Evolutionary conservation across 2,113 vertebrate species (phyloP).

Genomic region (Lanius ludovicianus): DNA sequence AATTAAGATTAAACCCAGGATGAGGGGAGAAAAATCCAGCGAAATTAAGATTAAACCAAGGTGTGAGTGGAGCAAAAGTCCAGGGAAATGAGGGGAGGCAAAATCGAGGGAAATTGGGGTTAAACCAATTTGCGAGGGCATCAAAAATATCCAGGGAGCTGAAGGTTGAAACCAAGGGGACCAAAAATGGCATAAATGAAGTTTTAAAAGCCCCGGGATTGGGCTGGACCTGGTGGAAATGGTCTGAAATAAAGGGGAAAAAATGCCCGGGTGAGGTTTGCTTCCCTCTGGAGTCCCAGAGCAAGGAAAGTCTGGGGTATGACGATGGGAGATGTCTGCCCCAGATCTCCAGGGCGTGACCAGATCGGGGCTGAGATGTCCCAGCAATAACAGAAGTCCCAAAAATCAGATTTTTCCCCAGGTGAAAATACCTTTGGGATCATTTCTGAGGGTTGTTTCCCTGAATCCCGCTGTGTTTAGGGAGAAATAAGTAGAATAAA

Average conservation of each 20-base stretch:
- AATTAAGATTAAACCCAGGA: not conserved
- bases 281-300: not conserved
- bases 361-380: not conserved
- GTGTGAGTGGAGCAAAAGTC: not conserved
- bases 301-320: not conserved
- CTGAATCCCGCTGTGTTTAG: fast-evolving
- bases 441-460: fast-evolving
- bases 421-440: fast-evolving
- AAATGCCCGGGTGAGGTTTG: not conserved
- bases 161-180: not conserved
- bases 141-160: not conserved
- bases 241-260: not conserved
- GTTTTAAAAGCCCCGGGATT: fast-evolving
- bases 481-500: not conserved
- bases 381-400: not conserved
- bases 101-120: not conserved
- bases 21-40: not conserved
- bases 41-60: not conserved
- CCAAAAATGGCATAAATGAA: not conserved
- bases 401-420: not conserved
- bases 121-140: not conserved
- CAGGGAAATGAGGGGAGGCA: not conserved
- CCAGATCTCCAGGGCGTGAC: not conserved
- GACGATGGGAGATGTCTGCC: not conserved
- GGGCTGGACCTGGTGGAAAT: not conserved